Evolutionary conservation across 2,113 vertebrate genomes (phyloP), one percentile per base, ranked within the genome.

Genomic region (Amphiprion percula): DNA sequence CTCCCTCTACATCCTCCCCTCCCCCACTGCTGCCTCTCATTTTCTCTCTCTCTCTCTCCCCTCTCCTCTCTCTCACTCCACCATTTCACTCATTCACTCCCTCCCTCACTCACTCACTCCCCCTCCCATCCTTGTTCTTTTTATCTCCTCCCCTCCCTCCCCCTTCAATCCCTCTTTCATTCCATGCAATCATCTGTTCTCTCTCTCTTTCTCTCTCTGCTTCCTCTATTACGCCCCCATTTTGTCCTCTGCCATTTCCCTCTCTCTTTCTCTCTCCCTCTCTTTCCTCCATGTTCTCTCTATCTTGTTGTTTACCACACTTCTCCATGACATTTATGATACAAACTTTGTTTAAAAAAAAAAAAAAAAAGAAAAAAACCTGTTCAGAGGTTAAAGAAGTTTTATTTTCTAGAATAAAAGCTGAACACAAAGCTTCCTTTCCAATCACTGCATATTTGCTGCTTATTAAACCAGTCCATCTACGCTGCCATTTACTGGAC

Each of bases 131-230:
- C 46, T 74, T 39, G 73, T 80, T 88, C 81, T 87, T 83, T 87
- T 88, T 86, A 86, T 92, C 89, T 87, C 89, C 89, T 87, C 85
- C 80, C 79, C 77, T 84, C 84, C 79, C 81, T 88, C 87, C 71
- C 88, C 87, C 83, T 72, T 91, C 88, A 89, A 85, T 89, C 91
- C 85, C 90, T 91, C 90, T 90, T 92, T 93, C 91, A 92, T 93
- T 93, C 90, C 83, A 82, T 90, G 89, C 87, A 92, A 90, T 92
- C 88, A 91, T 93, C 84, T 91, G 80, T 89, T 90, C 70, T 79
- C 78, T 82, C 68, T 82, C 64, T 59, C 73, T 83, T 72, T 68
- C 70, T 74, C 70, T 84, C 70, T 79, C 78, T 92, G 83, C 87
- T 85, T 89, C 77, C 85, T 91, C 86, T 87, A 84, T 87, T 90